Evolutionary conservation across 37 sponge, comb jelly and placozoan genomes (phyloP).

Genomic region (Spongilla lacustris): DNA sequence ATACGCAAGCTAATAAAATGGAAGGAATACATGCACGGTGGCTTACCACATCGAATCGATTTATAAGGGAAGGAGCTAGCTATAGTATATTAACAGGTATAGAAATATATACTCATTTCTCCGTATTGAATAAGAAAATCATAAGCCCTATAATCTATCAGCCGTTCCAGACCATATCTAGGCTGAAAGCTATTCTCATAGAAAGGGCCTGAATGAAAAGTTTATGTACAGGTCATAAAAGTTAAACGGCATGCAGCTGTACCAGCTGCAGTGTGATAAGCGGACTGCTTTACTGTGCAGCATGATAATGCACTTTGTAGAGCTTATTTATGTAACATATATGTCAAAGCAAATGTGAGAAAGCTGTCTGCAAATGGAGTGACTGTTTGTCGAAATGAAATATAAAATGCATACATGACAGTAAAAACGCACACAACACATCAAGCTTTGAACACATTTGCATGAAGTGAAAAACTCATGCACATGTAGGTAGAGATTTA

Average conservation of each 20-base stretch:
- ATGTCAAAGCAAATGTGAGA: not conserved
- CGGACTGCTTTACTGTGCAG: conserved; percentile 1
- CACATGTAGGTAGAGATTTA: not conserved
- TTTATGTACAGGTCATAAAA: not conserved
- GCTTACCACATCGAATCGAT: conserved; percentile 1
- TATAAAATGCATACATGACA: not conserved
- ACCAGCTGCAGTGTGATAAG: not conserved
- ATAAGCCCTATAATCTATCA: conserved; percentile 1
- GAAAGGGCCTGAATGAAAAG: not conserved
- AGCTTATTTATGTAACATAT: conserved; percentile 1
- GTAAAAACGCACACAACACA: not conserved
- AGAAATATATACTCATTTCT: not conserved
- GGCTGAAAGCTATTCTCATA: not conserved
- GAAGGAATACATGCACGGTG: not conserved
- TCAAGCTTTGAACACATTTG: not conserved
- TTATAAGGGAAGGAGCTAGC: not conserved
- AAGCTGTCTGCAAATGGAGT: conserved; percentile 1
- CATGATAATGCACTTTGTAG: not conserved
- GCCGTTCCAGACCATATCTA: not conserved
- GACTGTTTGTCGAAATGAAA: conserved; percentile 1
- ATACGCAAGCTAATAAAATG: not conserved
- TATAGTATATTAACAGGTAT: not conserved
- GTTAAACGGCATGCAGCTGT: not conserved
- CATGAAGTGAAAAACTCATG: not conserved
- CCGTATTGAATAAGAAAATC: not conserved